These are phyloP conservation scores for Drosophila longiperda DNA, from an alignment of 2,888 invertebrate species.

Conservation along the genomic window DNA sequence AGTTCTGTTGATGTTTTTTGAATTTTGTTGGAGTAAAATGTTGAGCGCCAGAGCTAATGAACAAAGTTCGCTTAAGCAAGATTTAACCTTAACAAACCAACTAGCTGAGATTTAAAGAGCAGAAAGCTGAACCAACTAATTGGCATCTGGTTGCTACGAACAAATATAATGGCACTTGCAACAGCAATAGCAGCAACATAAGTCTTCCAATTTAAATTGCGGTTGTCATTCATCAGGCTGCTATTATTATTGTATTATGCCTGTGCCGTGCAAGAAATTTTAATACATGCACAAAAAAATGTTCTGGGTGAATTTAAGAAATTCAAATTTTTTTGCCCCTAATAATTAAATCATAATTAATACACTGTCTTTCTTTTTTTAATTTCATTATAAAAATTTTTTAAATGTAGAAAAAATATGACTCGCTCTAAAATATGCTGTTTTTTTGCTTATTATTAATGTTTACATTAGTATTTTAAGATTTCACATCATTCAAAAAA, in stretches of 20 bases:
- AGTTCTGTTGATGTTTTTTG: constrained; percentile 53
- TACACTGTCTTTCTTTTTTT: not conserved
- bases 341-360: not conserved
- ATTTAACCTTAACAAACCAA: constrained; percentile 29
- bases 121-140: constrained; percentile 21
- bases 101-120: constrained; percentile 35
- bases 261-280: not conserved
- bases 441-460: not conserved
- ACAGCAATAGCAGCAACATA: constrained; percentile 11
- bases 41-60: constrained; percentile 61
- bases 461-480: not conserved
- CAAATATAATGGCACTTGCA: constrained; percentile 1
- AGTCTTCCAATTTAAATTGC: constrained; percentile 20
- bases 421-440: not conserved
- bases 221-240: not conserved
- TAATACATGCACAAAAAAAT: not conserved
- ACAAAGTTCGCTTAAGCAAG: constrained; percentile 71
- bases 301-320: not conserved
- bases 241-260: constrained; percentile 35
- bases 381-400: not conserved
- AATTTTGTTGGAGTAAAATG: constrained; percentile 27
- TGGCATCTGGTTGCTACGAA: constrained; percentile 35
- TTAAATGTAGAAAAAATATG: not conserved
- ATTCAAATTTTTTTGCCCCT: too few relatives aligned
- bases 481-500: too few relatives aligned